Base-by-base conservation (phyloP, 2,113 vertebrate genomes). In the Oenanthe melanoleuca region DNA sequence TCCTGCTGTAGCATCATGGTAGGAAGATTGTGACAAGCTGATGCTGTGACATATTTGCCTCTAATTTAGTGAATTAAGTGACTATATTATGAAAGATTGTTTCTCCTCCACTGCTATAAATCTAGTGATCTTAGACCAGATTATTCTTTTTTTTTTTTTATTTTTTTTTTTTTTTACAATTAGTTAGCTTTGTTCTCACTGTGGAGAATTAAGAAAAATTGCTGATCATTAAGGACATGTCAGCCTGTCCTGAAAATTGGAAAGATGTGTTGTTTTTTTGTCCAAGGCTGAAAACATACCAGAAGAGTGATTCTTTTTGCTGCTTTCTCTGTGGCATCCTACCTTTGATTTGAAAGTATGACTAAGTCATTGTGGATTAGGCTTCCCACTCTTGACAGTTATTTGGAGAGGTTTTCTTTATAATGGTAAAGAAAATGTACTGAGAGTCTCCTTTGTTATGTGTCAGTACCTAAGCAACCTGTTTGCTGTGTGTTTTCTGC, bases 301-400 rank as follows among this genome's bases (percentile, higher is more conserved):
- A 72, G 66, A 82, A 64, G 47, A 83, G 33, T 83, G 37, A 70
- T 85, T 77, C 50, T 65, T 91, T 73, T 85, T 72, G 40, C 21
- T 91, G 61, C 61, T 78, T 92, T 92, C 77, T 61, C 47, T 59
- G 81, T 81, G 33, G 44, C 2, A 0, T 85, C 67, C 74, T 92
- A 86, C 79, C 71, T 95, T 93, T 71, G 88, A 95, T 91, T 91
- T 95, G 55, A 74, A 96, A 95, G 67, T 86, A 90, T 96, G 87
- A 83, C 84, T 94, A 80, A 94, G 72, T 83, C 71, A 26, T 23
- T 86, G 85, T 89, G 71, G 63, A 89, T 88, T 89, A 91, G 44
- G 34, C 91, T 95, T 96, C 78, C 78, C 89, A 85, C 66, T 92
- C 70, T 44, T 91, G 81, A 82, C 88, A 85, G 78, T 80, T 94